Base-by-base conservation (phyloP, 2,797 vertebrate genomes). In the Coendou prehensilis region DNA sequence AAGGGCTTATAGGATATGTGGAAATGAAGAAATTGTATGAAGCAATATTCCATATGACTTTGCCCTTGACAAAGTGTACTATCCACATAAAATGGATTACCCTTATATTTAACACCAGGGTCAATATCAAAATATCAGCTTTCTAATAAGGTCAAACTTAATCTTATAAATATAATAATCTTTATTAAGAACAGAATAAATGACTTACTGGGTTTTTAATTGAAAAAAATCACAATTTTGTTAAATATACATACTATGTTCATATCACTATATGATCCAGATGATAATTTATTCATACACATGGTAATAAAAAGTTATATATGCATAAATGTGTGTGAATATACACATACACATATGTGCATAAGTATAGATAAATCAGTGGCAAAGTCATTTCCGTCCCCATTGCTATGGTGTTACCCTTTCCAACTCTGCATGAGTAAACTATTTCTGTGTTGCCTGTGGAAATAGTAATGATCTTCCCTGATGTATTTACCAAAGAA, bases 151-250 rank as follows among this genome's bases (percentile, higher is more conserved):
- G 57, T 78, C 83, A 89, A 95, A 52, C 76, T 83, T 94, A 59
- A 85, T 84, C 33, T 64, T 41, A 90, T 80, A 64, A 57, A 93
- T 63, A 64, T 26, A 47, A 47, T 28, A 67, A 15, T 87, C 30
- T 75, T 87, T 81, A 18, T 89, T 85, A 95, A 96, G 20, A 18
- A n/a, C 5, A 52, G 37, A 95, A 94, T 13, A 88, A 92, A 78
- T 89, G 9, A 81, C 83, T 86, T 81, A 87, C 20, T 56, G 5
- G 67, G 18, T 69, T 47, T 83, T 93, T 93, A 20, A 71, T n/a
- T 69, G 87, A 17, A 37, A 83, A 89, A 89, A 88, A 61, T 61
- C 15, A 33, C 80, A 90, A 78, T 78, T 83, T 54, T 87, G 17
- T 87, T 76, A n/a, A 91, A 37, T 10, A 82, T 79, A 89, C 5